These are phyloP conservation scores for Lagorchestes hirsutus DNA, from an alignment of 2,797 vertebrate genomes.

Conservation along the genomic window DNA sequence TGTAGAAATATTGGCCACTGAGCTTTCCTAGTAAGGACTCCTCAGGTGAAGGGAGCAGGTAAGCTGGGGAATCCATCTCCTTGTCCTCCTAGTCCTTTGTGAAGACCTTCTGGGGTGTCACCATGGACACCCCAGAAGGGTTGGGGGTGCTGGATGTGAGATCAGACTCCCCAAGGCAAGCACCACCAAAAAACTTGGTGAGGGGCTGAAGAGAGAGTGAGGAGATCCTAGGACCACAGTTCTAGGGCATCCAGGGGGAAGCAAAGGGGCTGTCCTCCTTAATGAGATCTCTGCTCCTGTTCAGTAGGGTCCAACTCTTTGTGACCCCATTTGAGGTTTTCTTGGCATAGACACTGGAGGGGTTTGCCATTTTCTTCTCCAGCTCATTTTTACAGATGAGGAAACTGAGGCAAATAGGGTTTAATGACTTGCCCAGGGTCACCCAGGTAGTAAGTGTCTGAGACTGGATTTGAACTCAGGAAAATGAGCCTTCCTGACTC, in stretches of 20 bases:
- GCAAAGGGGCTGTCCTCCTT: background rate
- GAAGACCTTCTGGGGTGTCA: background rate
- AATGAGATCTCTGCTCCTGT: background rate
- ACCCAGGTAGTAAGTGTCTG: background rate
- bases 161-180: background rate
- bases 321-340: background rate
- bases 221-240: no score
- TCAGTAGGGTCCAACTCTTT: background rate
- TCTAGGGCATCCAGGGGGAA: background rate
- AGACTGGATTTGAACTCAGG: background rate
- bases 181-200: background rate
- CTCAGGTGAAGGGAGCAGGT: background rate
- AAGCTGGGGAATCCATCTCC: background rate
- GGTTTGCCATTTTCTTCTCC: background rate
- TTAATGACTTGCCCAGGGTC: background rate
- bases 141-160: background rate
- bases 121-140: background rate
- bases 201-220: no score
- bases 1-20: background rate
- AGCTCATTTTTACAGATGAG: background rate
- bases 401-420: background rate
- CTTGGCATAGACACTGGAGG: background rate
- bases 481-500: background rate
- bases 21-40: background rate
- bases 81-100: background rate